Conservation (phyloP, 1,140 invertebrate genomes). For the Lepidurus couesii region DNA sequence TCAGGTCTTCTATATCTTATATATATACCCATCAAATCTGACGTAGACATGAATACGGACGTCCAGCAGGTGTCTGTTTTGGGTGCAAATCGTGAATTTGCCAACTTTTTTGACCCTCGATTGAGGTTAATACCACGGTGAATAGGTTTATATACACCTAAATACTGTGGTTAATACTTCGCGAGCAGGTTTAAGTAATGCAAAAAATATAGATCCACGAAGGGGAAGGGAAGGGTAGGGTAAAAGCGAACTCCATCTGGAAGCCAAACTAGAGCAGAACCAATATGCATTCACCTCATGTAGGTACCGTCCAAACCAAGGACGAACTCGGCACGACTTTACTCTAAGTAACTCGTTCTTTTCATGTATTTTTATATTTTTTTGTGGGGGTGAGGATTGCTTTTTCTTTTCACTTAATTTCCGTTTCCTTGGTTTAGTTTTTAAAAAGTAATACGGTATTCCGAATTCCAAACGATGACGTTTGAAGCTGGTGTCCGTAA, state of each 20-base stretch:
- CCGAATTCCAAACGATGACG: not conserved
- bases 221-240: not conserved
- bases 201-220: too few species aligned
- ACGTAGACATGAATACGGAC: too few species aligned
- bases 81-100: too few species aligned
- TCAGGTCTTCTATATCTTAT: too few species aligned
- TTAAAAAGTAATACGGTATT: not conserved
- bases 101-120: too few species aligned
- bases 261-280: slow-evolving; percentile 21
- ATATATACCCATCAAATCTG: too few species aligned
- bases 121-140: too few species aligned
- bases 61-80: too few species aligned
- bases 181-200: too few species aligned
- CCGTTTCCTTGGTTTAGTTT: not conserved
- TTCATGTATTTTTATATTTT: not conserved
- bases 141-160: too few species aligned
- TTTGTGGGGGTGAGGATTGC: not conserved
- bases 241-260: not conserved
- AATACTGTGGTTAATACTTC: too few species aligned
- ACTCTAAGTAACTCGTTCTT: not conserved
- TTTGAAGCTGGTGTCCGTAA: not conserved
- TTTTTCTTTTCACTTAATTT: not conserved
- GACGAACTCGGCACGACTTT: not conserved
- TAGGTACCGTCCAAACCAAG: not conserved
- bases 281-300: slow-evolving; percentile 11